phyloP scores from a whole-genome alignment of 2,797 vertebrate species.

The Chromis chromis region DNA sequence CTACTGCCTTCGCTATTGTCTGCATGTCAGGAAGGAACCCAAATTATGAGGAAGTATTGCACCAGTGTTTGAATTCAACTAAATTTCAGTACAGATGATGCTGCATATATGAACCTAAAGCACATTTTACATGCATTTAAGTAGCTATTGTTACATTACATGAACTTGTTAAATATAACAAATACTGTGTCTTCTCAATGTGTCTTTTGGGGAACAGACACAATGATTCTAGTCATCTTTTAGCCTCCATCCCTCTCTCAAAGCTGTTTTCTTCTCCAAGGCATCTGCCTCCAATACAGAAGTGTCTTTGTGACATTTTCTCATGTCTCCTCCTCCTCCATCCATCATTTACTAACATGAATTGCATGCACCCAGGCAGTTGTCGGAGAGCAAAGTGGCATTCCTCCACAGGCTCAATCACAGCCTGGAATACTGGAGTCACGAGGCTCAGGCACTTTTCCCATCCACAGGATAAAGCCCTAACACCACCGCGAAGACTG shows the following conservation, averaged over 20 bases:
- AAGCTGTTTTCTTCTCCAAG: constrained; percentile 28
- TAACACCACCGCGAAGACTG: constrained; percentile 54
- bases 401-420: constrained; percentile 58
- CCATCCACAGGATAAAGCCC: constrained; percentile 69
- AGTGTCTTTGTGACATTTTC: constrained; percentile 62
- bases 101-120: not conserved
- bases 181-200: not conserved
- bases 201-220: constrained; percentile 11
- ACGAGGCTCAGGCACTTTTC: constrained; percentile 46
- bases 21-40: constrained; percentile 21
- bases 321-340: constrained; percentile 69
- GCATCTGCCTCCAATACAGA: constrained; percentile 55
- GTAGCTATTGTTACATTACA: not conserved
- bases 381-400: constrained; percentile 62
- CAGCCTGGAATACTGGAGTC: constrained; percentile 36
- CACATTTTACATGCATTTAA: constrained; percentile 2
- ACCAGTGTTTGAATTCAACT: constrained; percentile 9
- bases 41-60: constrained; percentile 40
- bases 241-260: constrained; percentile 25
- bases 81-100: not conserved
- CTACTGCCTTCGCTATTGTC: constrained; percentile 53
- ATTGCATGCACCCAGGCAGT: constrained; percentile 69
- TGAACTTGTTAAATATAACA: not conserved
- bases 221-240: constrained; percentile 1
- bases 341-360: constrained; percentile 73